Base-by-base conservation (phyloP, 1,140 invertebrate genomes). In the Mamestra configurata region DNA sequence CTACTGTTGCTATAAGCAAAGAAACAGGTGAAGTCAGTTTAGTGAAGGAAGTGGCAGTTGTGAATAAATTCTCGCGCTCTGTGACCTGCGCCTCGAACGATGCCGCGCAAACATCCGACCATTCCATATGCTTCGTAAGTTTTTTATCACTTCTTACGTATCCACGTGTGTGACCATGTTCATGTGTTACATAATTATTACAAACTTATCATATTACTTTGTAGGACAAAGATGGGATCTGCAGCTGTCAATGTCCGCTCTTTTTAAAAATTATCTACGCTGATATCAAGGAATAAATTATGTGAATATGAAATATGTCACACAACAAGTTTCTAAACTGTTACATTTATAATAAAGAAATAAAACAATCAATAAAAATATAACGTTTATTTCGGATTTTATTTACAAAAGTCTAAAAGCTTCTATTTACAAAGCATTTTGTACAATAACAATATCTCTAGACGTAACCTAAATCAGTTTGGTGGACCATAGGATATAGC, bases 81-180 rank as follows among this genome's bases (percentile, higher is more conserved):
- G 40, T 53, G n/a, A 46, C 51, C 20, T 15, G 72, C 8, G 71
- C 77, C 11, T n/a, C 46, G 11, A 75, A 71, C 31, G 77, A 68
- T n/a, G 37, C 22, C 31, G 75, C 31, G n/a, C 90, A 91, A 85
- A 91, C 90, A n/a, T 91, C 88, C 31, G 84, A 90, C 78, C 80
- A 87, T 80, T 82, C 88, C 11, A 86, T 91, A 75, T 72, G 71
- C 40, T 70, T 90, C 51, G 86, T 90, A 82, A 84, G 87, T 80
- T 37, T 31, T 27, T 77, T 35, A 22, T 27, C 40, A 37, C 55
- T 51, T 71, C 51, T 66, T 46, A 49, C 31, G 61, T 55, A 53
- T 0, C 8, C 59, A 22, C 46, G 24, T 71, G 43, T 40, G 37
- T 40, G 37, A 6, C 31, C 10, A 7, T 49, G 4, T 11, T 11